Percentiles rank a stretch among this genome's conserved stretches.
Evolutionary conservation across 2,113 vertebrate genomes (phyloP).

Genomic region (Dicerorhinus sumatrensis): DNA sequence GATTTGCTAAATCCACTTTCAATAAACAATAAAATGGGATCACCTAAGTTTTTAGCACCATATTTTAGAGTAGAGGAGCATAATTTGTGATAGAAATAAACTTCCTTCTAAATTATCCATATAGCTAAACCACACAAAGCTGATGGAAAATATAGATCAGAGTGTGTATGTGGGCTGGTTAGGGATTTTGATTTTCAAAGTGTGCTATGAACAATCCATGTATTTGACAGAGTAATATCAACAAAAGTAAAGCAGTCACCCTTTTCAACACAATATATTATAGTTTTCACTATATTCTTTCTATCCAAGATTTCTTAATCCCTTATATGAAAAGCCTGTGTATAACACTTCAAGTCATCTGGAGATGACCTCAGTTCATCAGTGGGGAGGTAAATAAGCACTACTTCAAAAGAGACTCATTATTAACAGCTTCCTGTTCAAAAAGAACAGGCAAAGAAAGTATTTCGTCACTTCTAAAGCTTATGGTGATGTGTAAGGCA

Average conservation of each 20-base stretch:
- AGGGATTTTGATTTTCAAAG: background rate
- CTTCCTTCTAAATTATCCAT: slow-evolving; percentile 11
- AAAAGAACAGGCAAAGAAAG: background rate
- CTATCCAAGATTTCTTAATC: background rate
- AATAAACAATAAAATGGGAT: background rate
- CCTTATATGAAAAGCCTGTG: background rate
- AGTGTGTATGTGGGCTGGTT: background rate
- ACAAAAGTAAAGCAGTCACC: background rate
- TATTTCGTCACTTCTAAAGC: background rate
- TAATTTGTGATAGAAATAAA: slow-evolving; percentile 41
- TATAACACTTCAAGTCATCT: slow-evolving; percentile 2
- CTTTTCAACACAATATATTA: background rate
- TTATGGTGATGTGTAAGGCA: background rate
- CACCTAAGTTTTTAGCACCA: background rate
- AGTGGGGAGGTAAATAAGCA: background rate
- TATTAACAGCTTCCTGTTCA: slow-evolving; percentile 61
- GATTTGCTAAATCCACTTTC: background rate
- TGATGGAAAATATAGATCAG: background rate
- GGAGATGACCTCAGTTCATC: background rate
- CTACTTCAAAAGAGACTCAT: slow-evolving; percentile 32
- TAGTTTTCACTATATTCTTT: background rate
- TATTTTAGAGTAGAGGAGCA: background rate
- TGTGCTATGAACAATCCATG: background rate
- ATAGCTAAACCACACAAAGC: slow-evolving; percentile 5
- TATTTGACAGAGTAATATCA: background rate